These are phyloP conservation scores for Euspilapteryx auroguttella DNA, from an alignment of 2,888 invertebrate genomes.

Conservation along the genomic window DNA sequence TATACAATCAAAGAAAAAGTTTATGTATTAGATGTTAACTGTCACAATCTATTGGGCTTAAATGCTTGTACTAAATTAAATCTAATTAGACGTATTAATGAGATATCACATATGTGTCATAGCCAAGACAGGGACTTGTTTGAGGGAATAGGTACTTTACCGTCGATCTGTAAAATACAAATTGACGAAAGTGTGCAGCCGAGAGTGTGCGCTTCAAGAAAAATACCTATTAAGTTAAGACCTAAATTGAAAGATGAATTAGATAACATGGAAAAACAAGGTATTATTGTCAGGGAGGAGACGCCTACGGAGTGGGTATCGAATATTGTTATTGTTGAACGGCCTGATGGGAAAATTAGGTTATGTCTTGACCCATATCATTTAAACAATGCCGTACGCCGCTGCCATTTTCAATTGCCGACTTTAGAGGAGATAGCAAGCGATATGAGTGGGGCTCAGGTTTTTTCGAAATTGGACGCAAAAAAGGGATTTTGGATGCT, in stretches of 20 bases:
- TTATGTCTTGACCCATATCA: slow-evolving; percentile 7
- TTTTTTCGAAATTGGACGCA: slow-evolving; percentile 7
- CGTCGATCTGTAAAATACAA: slow-evolving; percentile 2
- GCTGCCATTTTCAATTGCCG: slow-evolving; percentile 8
- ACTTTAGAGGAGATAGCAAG: slow-evolving; percentile 7
- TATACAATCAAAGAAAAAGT: too few relatives aligned
- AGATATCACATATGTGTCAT: not conserved
- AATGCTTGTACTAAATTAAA: slow-evolving; percentile 3
- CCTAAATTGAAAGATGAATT: too few relatives aligned
- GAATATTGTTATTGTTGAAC: slow-evolving; percentile 5
- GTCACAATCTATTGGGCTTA: slow-evolving; percentile 5
- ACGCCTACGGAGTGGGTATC: slow-evolving; percentile 7
- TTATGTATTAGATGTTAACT: slow-evolving; percentile 4
- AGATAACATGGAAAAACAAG: slow-evolving; percentile 3
- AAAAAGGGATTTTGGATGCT: slow-evolving; percentile 8
- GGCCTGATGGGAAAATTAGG: slow-evolving; percentile 5
- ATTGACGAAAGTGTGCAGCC: slow-evolving; percentile 5
- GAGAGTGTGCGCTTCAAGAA: slow-evolving; percentile 3
- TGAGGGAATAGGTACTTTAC: slow-evolving; percentile 5
- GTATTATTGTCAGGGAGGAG: slow-evolving; percentile 5
- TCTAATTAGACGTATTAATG: slow-evolving; percentile 2
- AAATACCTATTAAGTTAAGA: slow-evolving; percentile 5
- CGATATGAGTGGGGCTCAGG: slow-evolving; percentile 6
- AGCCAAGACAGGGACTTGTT: not conserved
- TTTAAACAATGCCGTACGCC: slow-evolving; percentile 6